These are phyloP conservation scores for Xylophagus ater DNA, from an alignment of 2,888 invertebrate species.

Conservation along the genomic window DNA sequence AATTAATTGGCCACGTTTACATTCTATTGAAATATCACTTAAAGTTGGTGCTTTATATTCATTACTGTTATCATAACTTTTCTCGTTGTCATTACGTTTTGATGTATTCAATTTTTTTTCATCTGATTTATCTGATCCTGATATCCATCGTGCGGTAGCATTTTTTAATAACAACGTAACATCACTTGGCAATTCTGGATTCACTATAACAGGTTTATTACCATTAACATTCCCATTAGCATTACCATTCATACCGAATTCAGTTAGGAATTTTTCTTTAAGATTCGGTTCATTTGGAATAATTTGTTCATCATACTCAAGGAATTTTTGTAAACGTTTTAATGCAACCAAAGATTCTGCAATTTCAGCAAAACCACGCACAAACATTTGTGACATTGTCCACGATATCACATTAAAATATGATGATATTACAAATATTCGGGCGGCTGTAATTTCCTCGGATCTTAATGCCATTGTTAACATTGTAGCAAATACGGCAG, in stretches of 20 bases:
- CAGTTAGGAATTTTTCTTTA: slow-evolving; percentile 12
- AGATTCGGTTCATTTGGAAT: slow-evolving; percentile 6
- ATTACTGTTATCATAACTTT: no score
- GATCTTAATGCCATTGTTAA: slow-evolving; percentile 55
- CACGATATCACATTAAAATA: slow-evolving; percentile 45
- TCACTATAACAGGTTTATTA: neutral
- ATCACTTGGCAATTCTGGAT: slow-evolving; percentile 20
- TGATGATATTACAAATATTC: slow-evolving; percentile 43
- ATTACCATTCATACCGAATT: slow-evolving; percentile 12
- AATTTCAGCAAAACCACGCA: slow-evolving; percentile 61
- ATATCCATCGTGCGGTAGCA: slow-evolving; percentile 42
- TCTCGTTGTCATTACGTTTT: neutral
- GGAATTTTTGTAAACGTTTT: slow-evolving; percentile 46
- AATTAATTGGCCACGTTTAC: slow-evolving; percentile 49
- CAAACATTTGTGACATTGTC: slow-evolving; percentile 48
- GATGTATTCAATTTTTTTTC: neutral
- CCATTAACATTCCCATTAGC: slow-evolving; percentile 9
- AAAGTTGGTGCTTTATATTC: slow-evolving; percentile 33
- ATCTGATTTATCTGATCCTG: slow-evolving; percentile 6
- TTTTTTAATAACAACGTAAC: slow-evolving; percentile 22
- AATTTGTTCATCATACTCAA: slow-evolving; percentile 35
- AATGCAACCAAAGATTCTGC: slow-evolving; percentile 71
- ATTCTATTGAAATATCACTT: slow-evolving; percentile 42
- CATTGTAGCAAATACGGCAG: slow-evolving; percentile 65
- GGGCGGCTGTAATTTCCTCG: slow-evolving; percentile 55